Evolutionary conservation across 2,113 vertebrate species (phyloP), one percentile per base, ranked within the genome.

Genomic region (Daubentonia madagascariensis): DNA sequence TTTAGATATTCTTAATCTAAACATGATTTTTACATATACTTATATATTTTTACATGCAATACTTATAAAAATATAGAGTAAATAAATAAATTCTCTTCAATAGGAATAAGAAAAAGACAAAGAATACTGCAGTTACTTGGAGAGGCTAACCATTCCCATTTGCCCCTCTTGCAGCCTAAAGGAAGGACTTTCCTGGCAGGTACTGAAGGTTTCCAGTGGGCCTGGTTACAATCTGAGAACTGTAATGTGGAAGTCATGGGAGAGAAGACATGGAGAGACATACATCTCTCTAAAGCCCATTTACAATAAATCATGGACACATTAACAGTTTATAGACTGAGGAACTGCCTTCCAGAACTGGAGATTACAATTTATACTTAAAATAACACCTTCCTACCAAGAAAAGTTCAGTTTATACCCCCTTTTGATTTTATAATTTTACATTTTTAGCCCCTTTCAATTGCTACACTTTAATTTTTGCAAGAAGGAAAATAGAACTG

Each of bases 401-500:
- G 43, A 86, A 35, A 17, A 80, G 5, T 84, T 95, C 10, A 40
- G 23, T 94, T 63, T 63, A 89, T 54, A 91, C 28, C 35, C 25
- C n/a, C 72, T 94, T 94, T 87, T 30, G 61, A 37, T 96, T 97
- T 92, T 45, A 52, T 70, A 76, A 84, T 86, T 93, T 95, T 92
- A 83, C 13, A 65, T 40, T 65, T 86, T 52, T 80, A 93, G 40
- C 18, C 7, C 4, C 35, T 94, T 96, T 90, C 57, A 57, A 65
- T 54, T 30, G 73, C 7, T 52, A 30, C 3, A 85, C 9, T 84
- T 87, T 30, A 68, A 25, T 95, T 90, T 96, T 45, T 85, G 11
- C 3, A 89, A 70, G 35, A 22, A 92, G 8, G 8, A 97, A 97
- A 35, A 45, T 63, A 79, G 81, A 98, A 73, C 20, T 85, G 52